Evolutionary conservation across 2,888 invertebrate genomes (phyloP).

Genomic region (Stomorhina lunata): DNA sequence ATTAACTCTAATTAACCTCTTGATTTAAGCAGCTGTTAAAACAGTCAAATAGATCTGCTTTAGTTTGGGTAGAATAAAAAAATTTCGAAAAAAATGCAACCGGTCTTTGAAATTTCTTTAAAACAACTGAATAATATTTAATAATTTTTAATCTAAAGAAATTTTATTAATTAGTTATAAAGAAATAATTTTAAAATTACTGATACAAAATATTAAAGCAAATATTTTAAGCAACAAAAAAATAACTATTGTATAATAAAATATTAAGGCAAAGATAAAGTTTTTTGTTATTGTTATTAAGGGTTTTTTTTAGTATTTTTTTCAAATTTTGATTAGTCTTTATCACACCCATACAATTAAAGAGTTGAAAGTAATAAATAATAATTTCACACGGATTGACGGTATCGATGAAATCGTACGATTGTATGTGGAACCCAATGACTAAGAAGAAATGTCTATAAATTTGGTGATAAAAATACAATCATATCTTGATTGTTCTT

Average conservation of each 20-base stretch:
- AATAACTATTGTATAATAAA: no score
- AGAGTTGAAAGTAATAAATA: neutral
- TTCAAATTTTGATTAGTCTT: conserved; percentile 1
- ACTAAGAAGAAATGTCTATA: neutral
- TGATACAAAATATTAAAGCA: neutral
- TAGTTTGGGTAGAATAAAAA: neutral
- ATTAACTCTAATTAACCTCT: neutral
- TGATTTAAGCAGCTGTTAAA: neutral
- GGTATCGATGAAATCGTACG: neutral
- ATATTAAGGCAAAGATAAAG: neutral
- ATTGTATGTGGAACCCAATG: neutral
- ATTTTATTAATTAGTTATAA: neutral
- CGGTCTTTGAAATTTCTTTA: conserved; percentile 19
- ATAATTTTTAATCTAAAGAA: conserved; percentile 35
- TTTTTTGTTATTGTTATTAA: neutral
- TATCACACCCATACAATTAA: neutral
- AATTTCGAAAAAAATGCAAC: conserved; percentile 2
- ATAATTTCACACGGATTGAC: neutral
- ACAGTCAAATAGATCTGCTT: neutral
- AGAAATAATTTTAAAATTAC: neutral
- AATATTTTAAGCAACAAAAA: conserved; percentile 8
- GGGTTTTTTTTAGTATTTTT: no score
- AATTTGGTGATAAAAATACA: neutral
- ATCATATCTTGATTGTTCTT: neutral
- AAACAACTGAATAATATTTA: conserved; percentile 29